Percentiles rank a stretch among this genome's conserved stretches.
Evolutionary conservation across 2,113 vertebrate genomes (phyloP).

Genomic region (Aptenodytes forsteri): DNA sequence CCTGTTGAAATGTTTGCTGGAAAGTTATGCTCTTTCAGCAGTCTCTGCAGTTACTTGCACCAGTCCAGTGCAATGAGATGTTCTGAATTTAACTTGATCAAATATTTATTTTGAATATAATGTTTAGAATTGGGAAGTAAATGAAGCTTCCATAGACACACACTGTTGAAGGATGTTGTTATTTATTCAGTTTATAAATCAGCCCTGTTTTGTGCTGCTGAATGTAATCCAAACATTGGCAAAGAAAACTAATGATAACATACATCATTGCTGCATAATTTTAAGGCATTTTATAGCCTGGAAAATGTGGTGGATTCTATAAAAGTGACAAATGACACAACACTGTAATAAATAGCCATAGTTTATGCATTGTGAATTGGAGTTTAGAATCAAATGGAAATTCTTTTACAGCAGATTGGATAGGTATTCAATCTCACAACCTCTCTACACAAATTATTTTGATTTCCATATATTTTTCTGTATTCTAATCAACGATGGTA

Average conservation of each 20-base stretch:
- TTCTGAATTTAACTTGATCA: conserved; percentile 51
- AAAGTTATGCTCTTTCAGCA: background rate
- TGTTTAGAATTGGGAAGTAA: conserved; percentile 55
- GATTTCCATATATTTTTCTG: conserved; percentile 12
- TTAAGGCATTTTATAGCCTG: conserved; percentile 73
- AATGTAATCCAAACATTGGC: conserved; percentile 66
- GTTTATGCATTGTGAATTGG: conserved; percentile 65
- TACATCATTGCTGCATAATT: conserved; percentile 75
- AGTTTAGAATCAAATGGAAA: conserved; percentile 54
- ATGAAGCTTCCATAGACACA: conserved; percentile 63
- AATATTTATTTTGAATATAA: conserved; percentile 56
- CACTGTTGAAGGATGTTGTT: conserved; percentile 66
- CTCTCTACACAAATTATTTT: conserved; percentile 43
- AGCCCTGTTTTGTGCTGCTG: conserved; percentile 59
- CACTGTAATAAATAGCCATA: conserved; percentile 69
- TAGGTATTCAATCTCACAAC: conserved; percentile 57
- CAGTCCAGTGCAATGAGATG: background rate
- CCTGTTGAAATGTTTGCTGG: background rate
- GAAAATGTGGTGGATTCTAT: conserved; percentile 72
- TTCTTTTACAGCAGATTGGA: conserved; percentile 24
- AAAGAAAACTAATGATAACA: conserved; percentile 72
- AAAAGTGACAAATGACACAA: conserved; percentile 76
- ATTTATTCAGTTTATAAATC: conserved; percentile 76
- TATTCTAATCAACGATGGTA: conserved; percentile 39
- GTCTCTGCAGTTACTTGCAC: conserved; percentile 13